phyloP scores from a whole-genome alignment of 2,797 vertebrate genomes.

The Microcaecilia unicolor region DNA sequence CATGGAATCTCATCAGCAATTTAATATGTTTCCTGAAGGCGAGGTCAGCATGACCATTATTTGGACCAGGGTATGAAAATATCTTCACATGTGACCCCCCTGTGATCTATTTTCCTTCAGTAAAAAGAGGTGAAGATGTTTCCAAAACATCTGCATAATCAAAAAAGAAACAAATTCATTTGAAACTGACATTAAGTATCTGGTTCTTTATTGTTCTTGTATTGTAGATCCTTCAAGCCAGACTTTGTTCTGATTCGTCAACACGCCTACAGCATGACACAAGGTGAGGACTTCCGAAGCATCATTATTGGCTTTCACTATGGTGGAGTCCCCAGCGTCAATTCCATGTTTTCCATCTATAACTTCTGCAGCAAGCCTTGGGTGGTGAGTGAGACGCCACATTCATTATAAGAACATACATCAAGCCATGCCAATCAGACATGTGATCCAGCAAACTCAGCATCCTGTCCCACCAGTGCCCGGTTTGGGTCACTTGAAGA shows the following conservation, averaged over 20 bases:
- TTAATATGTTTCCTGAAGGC: too few relatives aligned
- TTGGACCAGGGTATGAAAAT: too few relatives aligned
- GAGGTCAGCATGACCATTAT: too few relatives aligned
- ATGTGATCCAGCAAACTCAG: not conserved
- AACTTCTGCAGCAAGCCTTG: slow-evolving; percentile 98
- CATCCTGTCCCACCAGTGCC: too few relatives aligned
- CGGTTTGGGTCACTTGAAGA: too few relatives aligned
- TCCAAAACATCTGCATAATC: too few relatives aligned
- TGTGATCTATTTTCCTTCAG: too few relatives aligned
- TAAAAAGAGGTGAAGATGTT: too few relatives aligned
- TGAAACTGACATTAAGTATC: too few relatives aligned
- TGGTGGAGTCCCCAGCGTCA: slow-evolving; percentile 68
- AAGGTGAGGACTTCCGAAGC: slow-evolving; percentile 85
- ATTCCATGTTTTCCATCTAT: slow-evolving; percentile 91
- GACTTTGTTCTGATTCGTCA: slow-evolving; percentile 90
- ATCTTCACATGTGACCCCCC: too few relatives aligned
- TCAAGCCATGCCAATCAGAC: not conserved
- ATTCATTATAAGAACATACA: not conserved
- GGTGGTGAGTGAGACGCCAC: slow-evolving; percentile 51
- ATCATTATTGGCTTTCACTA: slow-evolving; percentile 89
- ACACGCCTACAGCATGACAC: slow-evolving; percentile 89
- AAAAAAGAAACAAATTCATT: too few relatives aligned
- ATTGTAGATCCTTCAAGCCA: slow-evolving; percentile 81
- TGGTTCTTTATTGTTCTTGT: not conserved
- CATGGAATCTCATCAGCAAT: too few relatives aligned